Conservation (phyloP, 2,113 vertebrate genomes). For the Sitta europaea region DNA sequence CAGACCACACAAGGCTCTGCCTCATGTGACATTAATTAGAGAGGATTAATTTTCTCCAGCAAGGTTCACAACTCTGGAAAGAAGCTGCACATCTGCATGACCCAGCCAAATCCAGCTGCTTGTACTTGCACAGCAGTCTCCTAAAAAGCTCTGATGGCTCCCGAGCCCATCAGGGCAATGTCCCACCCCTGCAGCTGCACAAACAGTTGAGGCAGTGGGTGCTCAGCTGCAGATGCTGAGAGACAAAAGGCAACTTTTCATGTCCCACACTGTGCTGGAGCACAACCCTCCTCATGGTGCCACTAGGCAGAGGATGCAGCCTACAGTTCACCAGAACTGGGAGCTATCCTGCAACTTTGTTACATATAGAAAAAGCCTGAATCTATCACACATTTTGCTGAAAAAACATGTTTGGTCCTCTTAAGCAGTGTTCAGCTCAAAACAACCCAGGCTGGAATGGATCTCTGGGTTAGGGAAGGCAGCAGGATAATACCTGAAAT, state of each 20-base stretch:
- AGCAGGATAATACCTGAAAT: neutral
- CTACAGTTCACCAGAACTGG: neutral
- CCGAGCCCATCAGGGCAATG: neutral
- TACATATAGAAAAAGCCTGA: neutral
- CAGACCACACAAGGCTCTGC: neutral
- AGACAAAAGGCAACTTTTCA: neutral
- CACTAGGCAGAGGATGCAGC: neutral
- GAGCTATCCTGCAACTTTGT: neutral
- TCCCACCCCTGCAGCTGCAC: neutral
- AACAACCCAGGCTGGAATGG: neutral
- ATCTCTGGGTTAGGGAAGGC: neutral
- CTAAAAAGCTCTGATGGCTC: rapidly evolving
- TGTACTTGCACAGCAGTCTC: neutral
- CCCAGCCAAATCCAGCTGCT: neutral
- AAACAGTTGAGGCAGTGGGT: rapidly evolving
- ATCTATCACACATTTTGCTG: neutral
- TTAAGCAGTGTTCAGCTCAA: neutral
- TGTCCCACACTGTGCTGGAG: neutral
- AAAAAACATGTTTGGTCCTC: neutral
- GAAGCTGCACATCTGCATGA: neutral
- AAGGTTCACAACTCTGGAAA: neutral
- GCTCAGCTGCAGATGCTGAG: neutral
- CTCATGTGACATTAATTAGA: neutral
- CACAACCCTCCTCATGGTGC: neutral
- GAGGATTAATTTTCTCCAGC: neutral